Conservation (phyloP, 1,140 invertebrate species). For the Melitaea cinxia region DNA sequence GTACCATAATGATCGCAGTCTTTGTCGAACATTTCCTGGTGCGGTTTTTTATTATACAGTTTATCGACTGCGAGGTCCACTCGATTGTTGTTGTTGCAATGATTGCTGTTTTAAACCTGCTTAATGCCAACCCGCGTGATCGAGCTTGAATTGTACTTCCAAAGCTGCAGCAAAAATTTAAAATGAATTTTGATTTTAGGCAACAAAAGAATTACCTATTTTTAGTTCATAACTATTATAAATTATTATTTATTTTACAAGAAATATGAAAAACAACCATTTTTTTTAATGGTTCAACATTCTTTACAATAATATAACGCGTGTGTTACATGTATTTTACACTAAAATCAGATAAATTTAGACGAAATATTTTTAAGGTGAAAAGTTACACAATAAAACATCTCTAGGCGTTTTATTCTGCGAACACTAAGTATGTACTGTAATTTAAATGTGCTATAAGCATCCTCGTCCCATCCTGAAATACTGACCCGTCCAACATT, state of each 20-base stretch:
- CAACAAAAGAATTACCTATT: not conserved
- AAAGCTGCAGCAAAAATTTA: constrained; percentile 10
- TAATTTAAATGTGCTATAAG: constrained; percentile 8
- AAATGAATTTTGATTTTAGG: constrained; percentile 4
- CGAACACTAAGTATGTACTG: constrained; percentile 7
- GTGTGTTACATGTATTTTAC: too few species aligned
- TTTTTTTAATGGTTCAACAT: too few species aligned
- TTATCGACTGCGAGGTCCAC: constrained; percentile 42
- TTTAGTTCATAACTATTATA: not conserved
- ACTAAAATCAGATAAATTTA: constrained; percentile 5
- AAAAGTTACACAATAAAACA: constrained; percentile 11
- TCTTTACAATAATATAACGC: too few species aligned
- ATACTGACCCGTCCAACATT: constrained; percentile 31
- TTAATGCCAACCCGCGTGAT: constrained; percentile 21
- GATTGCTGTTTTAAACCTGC: constrained; percentile 29
- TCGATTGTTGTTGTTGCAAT: constrained; percentile 32
- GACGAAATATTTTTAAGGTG: not conserved
- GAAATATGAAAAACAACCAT: too few species aligned
- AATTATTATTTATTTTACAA: not conserved
- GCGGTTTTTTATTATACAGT: constrained; percentile 48
- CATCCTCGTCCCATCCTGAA: constrained; percentile 39
- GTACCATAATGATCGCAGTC: constrained; percentile 53
- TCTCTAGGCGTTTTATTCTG: constrained; percentile 12
- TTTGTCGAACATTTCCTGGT: constrained; percentile 52
- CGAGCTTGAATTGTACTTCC: constrained; percentile 23